These are phyloP conservation scores for Drepanosiphum platanoidis DNA, from an alignment of 2,888 invertebrate species.

Conservation along the genomic window DNA sequence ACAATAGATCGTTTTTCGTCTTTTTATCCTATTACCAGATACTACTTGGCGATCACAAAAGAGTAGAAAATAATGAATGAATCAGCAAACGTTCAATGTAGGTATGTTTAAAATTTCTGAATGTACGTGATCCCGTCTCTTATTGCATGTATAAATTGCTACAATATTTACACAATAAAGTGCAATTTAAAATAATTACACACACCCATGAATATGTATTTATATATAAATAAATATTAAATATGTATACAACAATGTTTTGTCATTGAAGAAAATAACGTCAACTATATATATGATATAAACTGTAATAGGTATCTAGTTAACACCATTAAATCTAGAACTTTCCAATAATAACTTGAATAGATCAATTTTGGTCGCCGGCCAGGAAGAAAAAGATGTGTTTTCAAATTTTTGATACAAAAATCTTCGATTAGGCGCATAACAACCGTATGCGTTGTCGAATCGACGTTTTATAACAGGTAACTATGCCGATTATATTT, in stretches of 20 bases:
- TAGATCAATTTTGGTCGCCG: background rate
- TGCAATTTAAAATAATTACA: conserved; percentile 55
- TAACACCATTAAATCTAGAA: background rate
- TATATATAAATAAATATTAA: conserved; percentile 21
- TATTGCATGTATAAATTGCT: conserved; percentile 47
- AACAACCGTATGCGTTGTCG: no score
- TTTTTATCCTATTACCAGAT: conserved; percentile 52
- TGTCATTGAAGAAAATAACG: conserved; percentile 12
- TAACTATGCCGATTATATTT: background rate
- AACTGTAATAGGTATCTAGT: conserved; percentile 1
- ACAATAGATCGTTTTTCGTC: conserved; percentile 58
- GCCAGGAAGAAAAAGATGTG: background rate
- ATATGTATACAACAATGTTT: conserved; percentile 40
- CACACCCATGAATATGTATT: conserved; percentile 4
- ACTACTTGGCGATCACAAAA: conserved; percentile 48
- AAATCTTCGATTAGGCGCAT: background rate
- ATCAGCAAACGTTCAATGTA: conserved; percentile 57
- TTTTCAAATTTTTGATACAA: background rate
- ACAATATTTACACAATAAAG: conserved; percentile 54
- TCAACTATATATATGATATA: background rate
- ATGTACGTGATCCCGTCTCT: conserved; percentile 44
- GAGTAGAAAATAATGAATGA: conserved; percentile 61
- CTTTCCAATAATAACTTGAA: conserved; percentile 28
- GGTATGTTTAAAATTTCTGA: conserved; percentile 33
- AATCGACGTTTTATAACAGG: background rate